These are phyloP conservation scores for Smutsia temminckii DNA, from an alignment of 2,797 vertebrate genomes.

Conservation along the genomic window DNA sequence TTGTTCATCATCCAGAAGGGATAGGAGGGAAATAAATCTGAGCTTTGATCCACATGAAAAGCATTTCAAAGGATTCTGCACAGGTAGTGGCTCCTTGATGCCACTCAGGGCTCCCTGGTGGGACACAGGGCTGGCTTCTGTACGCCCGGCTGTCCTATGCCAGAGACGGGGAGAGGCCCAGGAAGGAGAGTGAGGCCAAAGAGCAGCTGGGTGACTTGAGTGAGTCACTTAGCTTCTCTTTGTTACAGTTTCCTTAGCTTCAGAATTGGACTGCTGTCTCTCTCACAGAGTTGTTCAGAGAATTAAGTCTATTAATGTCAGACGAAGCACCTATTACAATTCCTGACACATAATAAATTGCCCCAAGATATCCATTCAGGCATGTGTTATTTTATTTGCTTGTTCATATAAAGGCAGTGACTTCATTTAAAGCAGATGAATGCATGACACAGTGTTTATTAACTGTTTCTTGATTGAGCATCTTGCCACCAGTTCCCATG, in stretches of 20 bases:
- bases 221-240: neutral
- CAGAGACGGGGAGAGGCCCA: neutral
- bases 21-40: neutral
- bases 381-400: neutral
- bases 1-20: neutral
- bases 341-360: neutral
- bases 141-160: fast-evolving
- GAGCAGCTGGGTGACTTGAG: neutral
- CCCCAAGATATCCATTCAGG: neutral
- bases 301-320: neutral
- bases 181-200: neutral
- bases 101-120: neutral
- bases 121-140: neutral
- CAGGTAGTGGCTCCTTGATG: neutral
- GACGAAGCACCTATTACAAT: neutral
- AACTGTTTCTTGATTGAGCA: neutral
- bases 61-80: neutral
- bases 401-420: neutral
- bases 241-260: neutral
- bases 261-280: neutral
- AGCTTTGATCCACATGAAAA: neutral
- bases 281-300: neutral
- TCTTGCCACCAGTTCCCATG: no score
- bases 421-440: neutral
- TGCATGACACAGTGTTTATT: neutral